A percentile compares a stretch with the other conserved stretches of the same genome.
phyloP scores from a whole-genome alignment of 2,888 invertebrate species.

The Gibbula magus region DNA sequence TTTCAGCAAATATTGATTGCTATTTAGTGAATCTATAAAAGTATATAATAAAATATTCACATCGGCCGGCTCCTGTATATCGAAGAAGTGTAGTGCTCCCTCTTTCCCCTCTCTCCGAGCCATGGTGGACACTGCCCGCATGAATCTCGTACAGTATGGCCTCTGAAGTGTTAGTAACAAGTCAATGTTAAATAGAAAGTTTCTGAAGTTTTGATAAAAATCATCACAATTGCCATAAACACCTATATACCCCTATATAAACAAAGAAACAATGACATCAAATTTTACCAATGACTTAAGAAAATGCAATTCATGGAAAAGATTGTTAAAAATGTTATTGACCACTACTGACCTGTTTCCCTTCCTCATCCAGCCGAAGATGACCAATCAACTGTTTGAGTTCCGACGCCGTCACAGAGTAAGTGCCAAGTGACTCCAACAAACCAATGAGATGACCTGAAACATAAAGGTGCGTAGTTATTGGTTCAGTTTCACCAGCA shows the following conservation, averaged over 20 bases:
- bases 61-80: slow-evolving; percentile 75
- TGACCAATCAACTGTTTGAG: slow-evolving; percentile 79
- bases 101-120: slow-evolving; percentile 72
- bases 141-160: slow-evolving; percentile 71
- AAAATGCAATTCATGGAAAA: background rate
- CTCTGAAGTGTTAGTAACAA: slow-evolving; percentile 45
- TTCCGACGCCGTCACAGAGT: slow-evolving; percentile 79
- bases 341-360: slow-evolving; percentile 66
- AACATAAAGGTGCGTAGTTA: too few species aligned
- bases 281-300: background rate
- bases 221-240: too few species aligned
- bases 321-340: background rate
- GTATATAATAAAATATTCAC: slow-evolving; percentile 54
- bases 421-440: slow-evolving; percentile 79
- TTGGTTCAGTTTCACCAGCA: too few species aligned
- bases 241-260: too few species aligned
- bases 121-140: slow-evolving; percentile 75
- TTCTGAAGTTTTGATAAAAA: too few species aligned
- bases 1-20: too few species aligned
- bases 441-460: slow-evolving; percentile 78
- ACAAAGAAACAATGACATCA: too few species aligned
- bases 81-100: slow-evolving; percentile 78
- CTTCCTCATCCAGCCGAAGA: slow-evolving; percentile 72
- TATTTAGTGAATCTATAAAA: background rate
- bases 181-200: too few species aligned